phyloP scores from a whole-genome alignment of 2,888 invertebrate genomes.

The Xylophagus ater region DNA sequence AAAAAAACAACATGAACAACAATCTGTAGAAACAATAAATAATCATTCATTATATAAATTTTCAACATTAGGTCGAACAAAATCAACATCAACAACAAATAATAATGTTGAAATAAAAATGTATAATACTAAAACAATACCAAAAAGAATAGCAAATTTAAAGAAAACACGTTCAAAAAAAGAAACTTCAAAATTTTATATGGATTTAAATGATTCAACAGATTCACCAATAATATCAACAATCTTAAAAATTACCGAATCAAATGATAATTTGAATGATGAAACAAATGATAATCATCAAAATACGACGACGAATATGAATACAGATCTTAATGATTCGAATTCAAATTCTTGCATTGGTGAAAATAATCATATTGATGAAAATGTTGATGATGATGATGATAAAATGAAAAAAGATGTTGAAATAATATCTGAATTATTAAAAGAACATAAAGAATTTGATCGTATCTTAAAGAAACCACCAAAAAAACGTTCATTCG shows the following conservation, averaged over 20 bases:
- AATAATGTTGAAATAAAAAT: constrained; percentile 45
- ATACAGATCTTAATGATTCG: not conserved
- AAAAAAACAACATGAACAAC: constrained; percentile 25
- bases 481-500: constrained; percentile 41
- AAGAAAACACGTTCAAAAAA: constrained; percentile 55
- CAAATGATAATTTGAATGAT: constrained; percentile 44
- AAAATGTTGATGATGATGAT: not conserved
- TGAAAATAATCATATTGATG: not conserved
- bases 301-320: constrained; percentile 25
- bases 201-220: constrained; percentile 50
- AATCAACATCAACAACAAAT: constrained; percentile 29
- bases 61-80: constrained; percentile 18
- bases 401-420: constrained; percentile 41
- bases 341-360: constrained; percentile 7
- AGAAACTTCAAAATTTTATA: constrained; percentile 55
- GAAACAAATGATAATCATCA: constrained; percentile 19
- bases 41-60: no score
- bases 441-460: constrained; percentile 74
- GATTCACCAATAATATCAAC: no score
- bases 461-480: constrained; percentile 67
- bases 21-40: no score
- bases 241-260: constrained; percentile 52
- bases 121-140: constrained; percentile 57
- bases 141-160: constrained; percentile 58
- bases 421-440: constrained; percentile 60